Evolutionary conservation across 2,888 invertebrate genomes (phyloP).

Genomic region (Macropis europaea): DNA sequence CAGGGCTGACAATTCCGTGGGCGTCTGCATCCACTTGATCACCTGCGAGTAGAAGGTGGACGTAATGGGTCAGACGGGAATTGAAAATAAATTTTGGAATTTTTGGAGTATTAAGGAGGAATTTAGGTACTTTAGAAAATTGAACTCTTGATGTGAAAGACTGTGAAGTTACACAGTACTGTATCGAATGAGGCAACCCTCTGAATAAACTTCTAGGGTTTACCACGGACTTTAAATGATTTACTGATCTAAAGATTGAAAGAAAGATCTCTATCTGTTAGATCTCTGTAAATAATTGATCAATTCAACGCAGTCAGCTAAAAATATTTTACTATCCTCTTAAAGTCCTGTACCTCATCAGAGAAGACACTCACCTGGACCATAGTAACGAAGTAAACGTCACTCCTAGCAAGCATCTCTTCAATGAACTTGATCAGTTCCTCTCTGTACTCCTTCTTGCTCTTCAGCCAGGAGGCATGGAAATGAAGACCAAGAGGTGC

Average conservation of each 20-base stretch:
- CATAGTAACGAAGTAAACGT: conserved; percentile 96
- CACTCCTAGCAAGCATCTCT: conserved; percentile 93
- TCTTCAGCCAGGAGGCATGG: conserved; percentile 97
- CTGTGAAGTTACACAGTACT: too few species aligned
- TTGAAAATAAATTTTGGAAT: not conserved
- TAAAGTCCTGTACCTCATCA: not conserved
- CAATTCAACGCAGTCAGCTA: too few species aligned
- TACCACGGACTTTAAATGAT: too few species aligned
- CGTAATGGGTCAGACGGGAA: not conserved
- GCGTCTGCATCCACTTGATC: conserved; percentile 98
- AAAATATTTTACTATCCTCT: too few species aligned
- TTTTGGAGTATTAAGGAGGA: not conserved
- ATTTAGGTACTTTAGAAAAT: too few species aligned
- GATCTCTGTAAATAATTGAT: too few species aligned
- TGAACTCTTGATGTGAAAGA: too few species aligned
- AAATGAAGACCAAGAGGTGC: conserved; percentile 96
- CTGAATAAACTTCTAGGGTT: too few species aligned
- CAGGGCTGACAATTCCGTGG: conserved; percentile 91
- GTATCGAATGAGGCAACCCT: too few species aligned
- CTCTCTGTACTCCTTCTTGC: conserved; percentile 95
- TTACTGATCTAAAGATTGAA: too few species aligned
- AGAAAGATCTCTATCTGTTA: too few species aligned
- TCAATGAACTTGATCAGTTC: conserved; percentile 96
- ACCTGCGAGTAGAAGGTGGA: conserved; percentile 82
- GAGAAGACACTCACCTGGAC: conserved; percentile 81